These are phyloP conservation scores for Leistus spinibarbis DNA, from an alignment of 2,888 invertebrate species.

Conservation along the genomic window DNA sequence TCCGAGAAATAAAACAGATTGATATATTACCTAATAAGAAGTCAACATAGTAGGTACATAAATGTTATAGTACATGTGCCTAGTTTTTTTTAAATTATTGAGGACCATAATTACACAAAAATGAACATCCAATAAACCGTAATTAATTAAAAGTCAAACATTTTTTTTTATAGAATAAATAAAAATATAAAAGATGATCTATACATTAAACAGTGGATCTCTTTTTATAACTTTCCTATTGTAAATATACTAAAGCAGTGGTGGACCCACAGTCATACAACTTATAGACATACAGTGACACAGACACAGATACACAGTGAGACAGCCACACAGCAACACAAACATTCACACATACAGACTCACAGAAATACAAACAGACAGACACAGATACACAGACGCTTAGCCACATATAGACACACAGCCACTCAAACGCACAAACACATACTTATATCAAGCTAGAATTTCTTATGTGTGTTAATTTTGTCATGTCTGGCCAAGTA, in stretches of 20 bases:
- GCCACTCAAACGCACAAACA: conserved; percentile 27
- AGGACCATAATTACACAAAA: conserved; percentile 6
- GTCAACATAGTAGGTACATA: too few relatives aligned
- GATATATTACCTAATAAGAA: not conserved
- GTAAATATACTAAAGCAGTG: too few relatives aligned
- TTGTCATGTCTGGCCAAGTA: too few relatives aligned
- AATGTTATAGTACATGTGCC: too few relatives aligned
- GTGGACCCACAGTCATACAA: too few relatives aligned
- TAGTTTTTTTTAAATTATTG: not conserved
- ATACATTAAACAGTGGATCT: not conserved
- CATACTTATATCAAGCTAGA: conserved; percentile 3
- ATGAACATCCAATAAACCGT: conserved; percentile 6
- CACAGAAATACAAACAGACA: too few relatives aligned
- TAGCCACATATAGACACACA: conserved; percentile 34
- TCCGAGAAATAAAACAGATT: not conserved
- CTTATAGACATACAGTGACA: too few relatives aligned
- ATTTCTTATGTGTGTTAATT: too few relatives aligned
- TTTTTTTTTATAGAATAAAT: not conserved
- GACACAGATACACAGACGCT: not conserved
- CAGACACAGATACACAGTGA: not conserved
- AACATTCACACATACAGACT: too few relatives aligned
- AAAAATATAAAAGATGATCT: not conserved
- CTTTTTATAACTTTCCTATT: too few relatives aligned
- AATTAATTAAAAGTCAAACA: not conserved
- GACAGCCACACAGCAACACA: not conserved